These are phyloP conservation scores for Listronotus bonariensis DNA, from an alignment of 1,140 invertebrate genomes.

Conservation along the genomic window DNA sequence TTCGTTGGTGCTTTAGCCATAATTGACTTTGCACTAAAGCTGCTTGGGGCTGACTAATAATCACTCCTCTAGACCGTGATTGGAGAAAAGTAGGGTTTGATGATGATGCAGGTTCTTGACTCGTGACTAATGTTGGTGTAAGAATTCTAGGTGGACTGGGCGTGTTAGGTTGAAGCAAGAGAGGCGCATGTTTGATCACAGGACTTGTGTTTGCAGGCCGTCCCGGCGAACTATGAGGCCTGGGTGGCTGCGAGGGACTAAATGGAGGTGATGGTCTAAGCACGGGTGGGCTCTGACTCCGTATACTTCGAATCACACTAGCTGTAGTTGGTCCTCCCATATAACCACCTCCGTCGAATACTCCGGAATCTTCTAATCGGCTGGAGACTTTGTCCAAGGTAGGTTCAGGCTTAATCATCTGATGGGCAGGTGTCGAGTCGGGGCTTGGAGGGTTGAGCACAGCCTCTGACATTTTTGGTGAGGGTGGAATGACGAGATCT, in stretches of 20 bases:
- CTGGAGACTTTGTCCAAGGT: slow-evolving; percentile 46
- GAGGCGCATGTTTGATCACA: slow-evolving; percentile 49
- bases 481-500: slow-evolving; percentile 76
- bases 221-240: slow-evolving; percentile 55
- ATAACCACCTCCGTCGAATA: slow-evolving; percentile 51
- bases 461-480: slow-evolving; percentile 68
- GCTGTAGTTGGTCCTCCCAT: slow-evolving; percentile 35
- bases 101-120: slow-evolving; percentile 50
- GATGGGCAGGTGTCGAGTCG: slow-evolving; percentile 48
- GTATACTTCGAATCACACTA: slow-evolving; percentile 47
- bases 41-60: slow-evolving; percentile 56
- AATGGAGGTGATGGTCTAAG: slow-evolving; percentile 48
- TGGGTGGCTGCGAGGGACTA: slow-evolving; percentile 50
- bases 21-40: slow-evolving; percentile 59
- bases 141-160: slow-evolving; percentile 37
- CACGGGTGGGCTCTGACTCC: slow-evolving; percentile 50
- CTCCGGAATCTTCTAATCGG: slow-evolving; percentile 48
- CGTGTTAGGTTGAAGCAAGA: slow-evolving; percentile 50
- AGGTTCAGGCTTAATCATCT: slow-evolving; percentile 41
- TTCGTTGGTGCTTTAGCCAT: slow-evolving; percentile 67
- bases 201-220: slow-evolving; percentile 50
- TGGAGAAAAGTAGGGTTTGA: slow-evolving; percentile 49
- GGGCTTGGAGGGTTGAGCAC: slow-evolving; percentile 54
- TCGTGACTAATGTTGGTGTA: slow-evolving; percentile 30
- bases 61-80: slow-evolving; percentile 49